Evolutionary conservation across 2,888 invertebrate genomes (phyloP).

Genomic region (Spodoptera exigua): DNA sequence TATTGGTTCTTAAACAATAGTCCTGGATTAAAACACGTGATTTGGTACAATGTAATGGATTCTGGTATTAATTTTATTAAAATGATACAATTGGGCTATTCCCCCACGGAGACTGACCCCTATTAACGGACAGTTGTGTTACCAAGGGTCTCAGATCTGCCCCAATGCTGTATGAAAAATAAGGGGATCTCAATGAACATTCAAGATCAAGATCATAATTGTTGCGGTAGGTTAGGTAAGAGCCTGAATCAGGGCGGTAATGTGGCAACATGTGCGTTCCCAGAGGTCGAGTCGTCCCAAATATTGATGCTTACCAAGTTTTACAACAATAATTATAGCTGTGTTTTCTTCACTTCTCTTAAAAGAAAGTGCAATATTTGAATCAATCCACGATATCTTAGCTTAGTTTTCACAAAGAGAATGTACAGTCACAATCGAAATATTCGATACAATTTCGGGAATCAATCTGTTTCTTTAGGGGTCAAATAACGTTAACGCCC

Average conservation of each 20-base stretch:
- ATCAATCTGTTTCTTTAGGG: slow-evolving; percentile 16
- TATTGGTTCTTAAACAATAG: slow-evolving; percentile 26
- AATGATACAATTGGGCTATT: too few relatives aligned
- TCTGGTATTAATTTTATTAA: too few relatives aligned
- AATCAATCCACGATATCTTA: slow-evolving; percentile 4
- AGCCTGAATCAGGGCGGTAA: slow-evolving; percentile 7
- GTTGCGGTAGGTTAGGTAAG: slow-evolving; percentile 37
- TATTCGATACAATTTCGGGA: slow-evolving; percentile 1
- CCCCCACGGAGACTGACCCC: too few relatives aligned
- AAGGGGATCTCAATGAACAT: too few relatives aligned
- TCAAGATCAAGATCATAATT: not conserved
- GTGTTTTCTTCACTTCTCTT: too few relatives aligned
- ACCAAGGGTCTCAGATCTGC: not conserved
- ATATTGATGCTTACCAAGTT: too few relatives aligned
- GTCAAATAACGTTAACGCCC: slow-evolving; percentile 8
- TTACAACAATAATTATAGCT: not conserved
- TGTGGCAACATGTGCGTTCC: slow-evolving; percentile 1
- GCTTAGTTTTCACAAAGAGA: not conserved
- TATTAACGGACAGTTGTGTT: not conserved
- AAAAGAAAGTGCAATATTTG: too few relatives aligned
- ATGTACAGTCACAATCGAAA: slow-evolving; percentile 1
- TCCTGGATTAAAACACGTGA: not conserved
- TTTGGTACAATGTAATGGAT: too few relatives aligned
- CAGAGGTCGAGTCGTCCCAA: too few relatives aligned
- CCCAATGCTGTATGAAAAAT: too few relatives aligned